phyloP scores from a whole-genome alignment of 2,113 vertebrate genomes.

The Pagrus major region DNA sequence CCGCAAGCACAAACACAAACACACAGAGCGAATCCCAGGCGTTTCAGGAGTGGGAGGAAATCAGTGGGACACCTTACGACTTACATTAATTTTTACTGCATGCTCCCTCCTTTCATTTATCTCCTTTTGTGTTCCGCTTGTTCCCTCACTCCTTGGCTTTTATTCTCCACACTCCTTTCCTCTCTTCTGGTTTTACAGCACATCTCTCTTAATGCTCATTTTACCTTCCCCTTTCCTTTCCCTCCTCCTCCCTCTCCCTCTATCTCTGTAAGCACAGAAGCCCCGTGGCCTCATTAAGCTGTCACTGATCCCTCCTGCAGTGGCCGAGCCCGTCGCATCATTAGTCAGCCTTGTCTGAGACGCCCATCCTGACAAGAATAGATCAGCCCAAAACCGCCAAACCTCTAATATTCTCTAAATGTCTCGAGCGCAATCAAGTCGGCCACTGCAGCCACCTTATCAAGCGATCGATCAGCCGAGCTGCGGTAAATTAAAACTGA shows the following conservation, averaged over 20 bases:
- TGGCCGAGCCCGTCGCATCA: conserved; percentile 48
- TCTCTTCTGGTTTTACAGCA: conserved; percentile 4
- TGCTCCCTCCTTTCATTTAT: conserved; percentile 33
- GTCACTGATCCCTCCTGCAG: conserved; percentile 67
- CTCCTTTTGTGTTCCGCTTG: not conserved
- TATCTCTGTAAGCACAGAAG: conserved; percentile 60
- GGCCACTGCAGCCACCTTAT: not conserved
- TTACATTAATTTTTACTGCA: conserved; percentile 46
- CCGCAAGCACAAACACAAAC: conserved; percentile 4
- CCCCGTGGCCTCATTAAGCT: conserved; percentile 68
- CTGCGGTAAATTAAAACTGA: not conserved
- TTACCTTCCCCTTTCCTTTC: not conserved
- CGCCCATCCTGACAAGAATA: conserved; percentile 63
- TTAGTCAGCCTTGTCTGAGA: conserved; percentile 69
- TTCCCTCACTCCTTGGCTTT: not conserved
- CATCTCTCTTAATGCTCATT: not conserved
- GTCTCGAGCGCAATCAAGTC: conserved; percentile 28
- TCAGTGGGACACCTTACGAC: conserved; percentile 53
- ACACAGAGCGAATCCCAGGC: conserved; percentile 20
- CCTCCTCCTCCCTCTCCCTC: conserved; percentile 13
- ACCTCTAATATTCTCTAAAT: conserved; percentile 67
- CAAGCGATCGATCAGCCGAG: conserved; percentile 18
- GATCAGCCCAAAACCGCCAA: conserved; percentile 53
- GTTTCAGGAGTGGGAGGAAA: conserved; percentile 54
- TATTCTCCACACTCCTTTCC: not conserved